Conservation (phyloP, 2,888 invertebrate species). For the Creontiades dilutus region DNA sequence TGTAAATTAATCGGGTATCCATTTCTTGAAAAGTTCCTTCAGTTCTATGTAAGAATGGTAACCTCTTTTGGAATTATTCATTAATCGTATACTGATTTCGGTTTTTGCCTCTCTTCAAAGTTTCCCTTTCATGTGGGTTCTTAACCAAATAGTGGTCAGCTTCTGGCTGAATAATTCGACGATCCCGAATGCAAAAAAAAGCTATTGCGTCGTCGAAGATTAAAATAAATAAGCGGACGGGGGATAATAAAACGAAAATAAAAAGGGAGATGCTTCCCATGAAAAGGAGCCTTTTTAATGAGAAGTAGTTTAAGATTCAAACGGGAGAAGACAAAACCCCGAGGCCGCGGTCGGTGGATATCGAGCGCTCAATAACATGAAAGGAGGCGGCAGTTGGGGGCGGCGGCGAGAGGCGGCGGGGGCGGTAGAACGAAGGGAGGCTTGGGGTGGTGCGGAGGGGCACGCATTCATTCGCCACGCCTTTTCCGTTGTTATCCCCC, state of each 20-base stretch:
- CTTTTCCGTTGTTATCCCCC: neutral
- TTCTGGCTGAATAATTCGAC: too few species aligned
- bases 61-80: too few species aligned
- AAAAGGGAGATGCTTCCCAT: neutral
- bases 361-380: conserved; percentile 61
- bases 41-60: too few species aligned
- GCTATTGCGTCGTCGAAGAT: neutral
- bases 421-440: neutral
- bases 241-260: neutral
- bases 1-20: too few species aligned
- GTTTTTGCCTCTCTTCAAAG: too few species aligned
- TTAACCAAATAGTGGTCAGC: too few species aligned
- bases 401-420: neutral
- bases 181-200: too few species aligned
- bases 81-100: too few species aligned
- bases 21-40: too few species aligned
- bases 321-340: conserved; percentile 34
- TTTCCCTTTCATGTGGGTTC: too few species aligned
- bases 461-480: conserved; percentile 43
- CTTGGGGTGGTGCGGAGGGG: neutral
- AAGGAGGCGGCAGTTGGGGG: conserved; percentile 7
- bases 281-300: neutral
- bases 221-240: neutral
- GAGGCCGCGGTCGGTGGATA: conserved; percentile 49
- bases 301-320: conserved; percentile 41